These are phyloP conservation scores for Bellardia pandia DNA, from an alignment of 2,888 invertebrate species.

Conservation along the genomic window DNA sequence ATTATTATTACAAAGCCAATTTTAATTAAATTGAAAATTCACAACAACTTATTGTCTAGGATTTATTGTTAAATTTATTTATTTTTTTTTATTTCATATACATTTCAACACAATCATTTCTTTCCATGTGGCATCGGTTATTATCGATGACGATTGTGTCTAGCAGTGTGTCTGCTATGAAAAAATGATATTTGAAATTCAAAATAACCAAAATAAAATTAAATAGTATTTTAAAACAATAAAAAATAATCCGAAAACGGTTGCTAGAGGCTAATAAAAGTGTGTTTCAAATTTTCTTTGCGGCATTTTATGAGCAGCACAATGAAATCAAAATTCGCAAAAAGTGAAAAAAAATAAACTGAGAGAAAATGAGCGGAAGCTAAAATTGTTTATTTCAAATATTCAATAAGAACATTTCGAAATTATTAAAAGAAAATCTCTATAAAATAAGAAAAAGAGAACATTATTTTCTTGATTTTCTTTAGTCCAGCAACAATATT, in stretches of 20 bases:
- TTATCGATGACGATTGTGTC: slow-evolving; percentile 56
- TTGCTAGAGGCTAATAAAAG: slow-evolving; percentile 55
- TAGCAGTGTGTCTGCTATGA: slow-evolving; percentile 60
- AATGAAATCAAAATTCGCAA: slow-evolving; percentile 8
- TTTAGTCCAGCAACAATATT: slow-evolving; percentile 36
- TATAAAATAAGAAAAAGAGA: neutral
- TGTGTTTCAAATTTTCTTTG: slow-evolving; percentile 45
- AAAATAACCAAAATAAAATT: slow-evolving; percentile 39
- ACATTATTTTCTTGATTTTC: neutral
- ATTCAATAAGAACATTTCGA: slow-evolving; percentile 31
- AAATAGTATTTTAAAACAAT: slow-evolving; percentile 31
- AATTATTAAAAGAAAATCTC: slow-evolving; percentile 34
- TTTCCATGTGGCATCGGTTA: slow-evolving; percentile 47
- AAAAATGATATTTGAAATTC: slow-evolving; percentile 20
- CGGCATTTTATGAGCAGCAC: slow-evolving; percentile 48
- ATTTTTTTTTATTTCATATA: slow-evolving; percentile 31
- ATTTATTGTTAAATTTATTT: slow-evolving; percentile 40
- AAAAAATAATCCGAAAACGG: slow-evolving; percentile 33
- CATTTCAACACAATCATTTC: slow-evolving; percentile 54
- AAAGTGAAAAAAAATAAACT: neutral
- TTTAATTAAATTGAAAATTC: slow-evolving; percentile 21
- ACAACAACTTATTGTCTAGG: slow-evolving; percentile 26
- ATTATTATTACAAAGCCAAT: neutral
- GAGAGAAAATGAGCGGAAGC: slow-evolving; percentile 26
- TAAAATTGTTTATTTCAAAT: neutral